phyloP scores from a whole-genome alignment of 2,797 vertebrate genomes.

The Rallus crepitans region DNA sequence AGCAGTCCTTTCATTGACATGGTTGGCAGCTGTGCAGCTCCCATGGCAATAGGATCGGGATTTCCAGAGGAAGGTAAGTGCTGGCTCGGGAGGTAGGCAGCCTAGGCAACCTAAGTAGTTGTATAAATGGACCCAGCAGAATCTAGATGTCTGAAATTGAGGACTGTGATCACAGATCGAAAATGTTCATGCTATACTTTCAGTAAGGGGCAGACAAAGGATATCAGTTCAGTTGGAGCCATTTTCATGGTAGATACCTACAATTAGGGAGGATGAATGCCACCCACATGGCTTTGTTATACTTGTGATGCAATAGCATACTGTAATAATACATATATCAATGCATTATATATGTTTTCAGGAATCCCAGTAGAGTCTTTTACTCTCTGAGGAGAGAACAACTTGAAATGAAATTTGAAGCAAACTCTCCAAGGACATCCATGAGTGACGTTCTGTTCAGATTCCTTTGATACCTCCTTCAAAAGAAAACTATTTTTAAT shows the following conservation, averaged over 20 bases:
- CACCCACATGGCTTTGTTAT: background rate
- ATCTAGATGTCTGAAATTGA: background rate
- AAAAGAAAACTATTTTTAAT: background rate
- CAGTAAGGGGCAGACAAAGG: background rate
- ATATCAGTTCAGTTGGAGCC: background rate
- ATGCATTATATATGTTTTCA: accelerated
- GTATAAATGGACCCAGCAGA: background rate
- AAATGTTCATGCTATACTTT: background rate
- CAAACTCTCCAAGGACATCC: background rate
- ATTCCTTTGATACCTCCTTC: background rate
- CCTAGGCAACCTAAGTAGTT: background rate
- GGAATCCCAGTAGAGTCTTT: background rate
- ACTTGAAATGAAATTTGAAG: background rate
- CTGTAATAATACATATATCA: background rate
- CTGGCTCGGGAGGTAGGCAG: background rate
- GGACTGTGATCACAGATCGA: background rate
- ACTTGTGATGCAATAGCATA: background rate
- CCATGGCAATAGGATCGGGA: background rate
- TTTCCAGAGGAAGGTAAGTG: background rate
- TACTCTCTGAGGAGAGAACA: background rate
- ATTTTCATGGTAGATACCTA: background rate
- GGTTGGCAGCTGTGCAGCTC: background rate
- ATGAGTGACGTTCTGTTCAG: background rate
- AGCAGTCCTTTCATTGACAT: background rate
- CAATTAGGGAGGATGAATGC: background rate